Evolutionary conservation across 2,888 invertebrate genomes (phyloP).

Genomic region (Exocentrus adspersus): DNA sequence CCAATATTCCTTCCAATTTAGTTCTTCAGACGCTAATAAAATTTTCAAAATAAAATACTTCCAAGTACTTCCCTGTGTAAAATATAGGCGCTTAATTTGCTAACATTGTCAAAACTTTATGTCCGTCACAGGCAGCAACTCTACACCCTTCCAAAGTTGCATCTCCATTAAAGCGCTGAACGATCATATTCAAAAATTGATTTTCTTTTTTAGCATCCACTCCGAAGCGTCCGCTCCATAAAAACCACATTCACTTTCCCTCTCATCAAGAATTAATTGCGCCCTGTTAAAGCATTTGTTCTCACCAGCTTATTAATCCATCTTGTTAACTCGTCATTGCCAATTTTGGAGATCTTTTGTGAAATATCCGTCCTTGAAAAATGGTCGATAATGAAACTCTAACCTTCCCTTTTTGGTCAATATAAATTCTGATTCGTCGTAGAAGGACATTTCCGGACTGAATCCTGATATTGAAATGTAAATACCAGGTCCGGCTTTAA

Average conservation of each 20-base stretch:
- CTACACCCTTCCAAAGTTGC: background rate
- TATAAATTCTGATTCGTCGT: background rate
- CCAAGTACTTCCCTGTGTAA: too few species aligned
- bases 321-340: background rate
- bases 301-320: conserved; percentile 1
- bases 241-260: conserved; percentile 3
- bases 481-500: background rate
- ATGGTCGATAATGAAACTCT: background rate
- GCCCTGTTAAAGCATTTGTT: background rate
- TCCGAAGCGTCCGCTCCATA: background rate
- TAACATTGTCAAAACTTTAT: too few species aligned
- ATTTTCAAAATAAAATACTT: too few species aligned
- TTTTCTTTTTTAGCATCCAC: background rate
- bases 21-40: too few species aligned
- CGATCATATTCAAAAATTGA: background rate
- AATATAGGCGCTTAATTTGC: too few species aligned
- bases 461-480: background rate
- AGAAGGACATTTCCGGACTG: background rate
- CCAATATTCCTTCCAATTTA: too few species aligned
- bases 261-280: background rate
- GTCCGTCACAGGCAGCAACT: too few species aligned
- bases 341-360: conserved; percentile 1
- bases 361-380: background rate
- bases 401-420: background rate
- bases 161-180: background rate